These are phyloP conservation scores for Prinia subflava DNA, from an alignment of 2,113 vertebrate species.

Conservation along the genomic window DNA sequence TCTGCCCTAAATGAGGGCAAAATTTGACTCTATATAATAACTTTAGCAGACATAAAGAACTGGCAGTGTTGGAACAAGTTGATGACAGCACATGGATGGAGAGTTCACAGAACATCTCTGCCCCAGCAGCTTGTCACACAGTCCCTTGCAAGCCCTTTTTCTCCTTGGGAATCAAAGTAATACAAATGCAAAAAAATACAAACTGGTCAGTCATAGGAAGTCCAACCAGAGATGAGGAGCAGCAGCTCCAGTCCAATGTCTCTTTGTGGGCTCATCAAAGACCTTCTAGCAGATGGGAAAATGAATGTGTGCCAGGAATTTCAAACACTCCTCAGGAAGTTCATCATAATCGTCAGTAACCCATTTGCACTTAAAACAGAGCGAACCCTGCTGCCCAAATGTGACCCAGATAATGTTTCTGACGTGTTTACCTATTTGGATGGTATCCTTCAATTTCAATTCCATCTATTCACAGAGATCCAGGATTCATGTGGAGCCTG, in stretches of 20 bases:
- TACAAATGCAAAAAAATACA: not conserved
- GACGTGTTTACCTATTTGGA: slow-evolving; percentile 29
- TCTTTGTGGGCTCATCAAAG: slow-evolving; percentile 49
- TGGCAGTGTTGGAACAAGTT: not conserved
- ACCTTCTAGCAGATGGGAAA: slow-evolving; percentile 56
- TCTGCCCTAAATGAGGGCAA: not conserved
- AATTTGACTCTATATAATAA: not conserved
- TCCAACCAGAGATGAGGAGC: not conserved
- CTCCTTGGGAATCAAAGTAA: not conserved
- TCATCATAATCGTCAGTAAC: slow-evolving; percentile 47
- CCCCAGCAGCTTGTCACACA: rapidly evolving
- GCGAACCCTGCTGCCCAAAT: slow-evolving; percentile 18
- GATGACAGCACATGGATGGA: not conserved
- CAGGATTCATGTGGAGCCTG: slow-evolving; percentile 9
- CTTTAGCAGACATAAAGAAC: not conserved
- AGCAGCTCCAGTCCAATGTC: not conserved
- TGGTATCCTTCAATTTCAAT: not conserved
- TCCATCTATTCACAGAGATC: not conserved
- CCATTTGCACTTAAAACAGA: slow-evolving; percentile 65
- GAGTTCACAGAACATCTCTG: not conserved
- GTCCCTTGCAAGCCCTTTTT: not conserved
- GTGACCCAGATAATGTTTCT: slow-evolving; percentile 61
- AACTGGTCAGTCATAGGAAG: not conserved
- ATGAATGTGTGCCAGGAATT: slow-evolving; percentile 39
- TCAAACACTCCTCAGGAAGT: slow-evolving; percentile 57